phyloP scores from a whole-genome alignment of 2,113 vertebrate species.

The rat (Rattus norvegicus) region DNA sequence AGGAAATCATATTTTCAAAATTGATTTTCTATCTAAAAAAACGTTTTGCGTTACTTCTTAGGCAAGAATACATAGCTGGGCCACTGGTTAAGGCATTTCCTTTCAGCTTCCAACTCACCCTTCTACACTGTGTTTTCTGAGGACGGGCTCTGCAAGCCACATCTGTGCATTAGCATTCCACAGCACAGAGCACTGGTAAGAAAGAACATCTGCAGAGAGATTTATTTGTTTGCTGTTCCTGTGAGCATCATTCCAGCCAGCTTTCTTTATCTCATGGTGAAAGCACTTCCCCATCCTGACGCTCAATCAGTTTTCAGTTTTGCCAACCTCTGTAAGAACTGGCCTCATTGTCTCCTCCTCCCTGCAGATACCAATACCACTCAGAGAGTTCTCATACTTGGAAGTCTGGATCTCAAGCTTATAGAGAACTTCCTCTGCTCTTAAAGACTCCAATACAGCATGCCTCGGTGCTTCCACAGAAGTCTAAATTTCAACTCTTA shows the following conservation, averaged over 20 bases:
- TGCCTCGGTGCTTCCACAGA: neutral
- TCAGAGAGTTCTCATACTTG: neutral
- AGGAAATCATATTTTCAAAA: constrained; percentile 21
- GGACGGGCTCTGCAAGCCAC: neutral
- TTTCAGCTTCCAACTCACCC: neutral
- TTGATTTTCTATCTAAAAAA: constrained; percentile 10
- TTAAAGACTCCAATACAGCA: neutral
- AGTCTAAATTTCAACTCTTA: neutral
- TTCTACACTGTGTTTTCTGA: neutral
- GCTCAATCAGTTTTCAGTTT: neutral
- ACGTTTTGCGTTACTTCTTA: constrained; percentile 1
- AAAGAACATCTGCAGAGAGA: neutral
- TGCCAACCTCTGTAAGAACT: neutral
- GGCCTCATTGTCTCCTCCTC: neutral
- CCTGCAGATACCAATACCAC: neutral
- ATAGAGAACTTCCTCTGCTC: neutral
- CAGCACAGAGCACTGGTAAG: neutral
- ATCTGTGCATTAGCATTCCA: neutral
- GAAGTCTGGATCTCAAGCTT: neutral
- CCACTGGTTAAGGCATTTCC: neutral
- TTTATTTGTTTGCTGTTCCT: neutral
- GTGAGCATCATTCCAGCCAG: neutral
- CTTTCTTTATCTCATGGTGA: neutral
- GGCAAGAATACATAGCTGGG: neutral
- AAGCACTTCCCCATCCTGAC: neutral